Evolutionary conservation across 2,888 invertebrate genomes (phyloP).

Genomic region (Abscondita cerata): DNA sequence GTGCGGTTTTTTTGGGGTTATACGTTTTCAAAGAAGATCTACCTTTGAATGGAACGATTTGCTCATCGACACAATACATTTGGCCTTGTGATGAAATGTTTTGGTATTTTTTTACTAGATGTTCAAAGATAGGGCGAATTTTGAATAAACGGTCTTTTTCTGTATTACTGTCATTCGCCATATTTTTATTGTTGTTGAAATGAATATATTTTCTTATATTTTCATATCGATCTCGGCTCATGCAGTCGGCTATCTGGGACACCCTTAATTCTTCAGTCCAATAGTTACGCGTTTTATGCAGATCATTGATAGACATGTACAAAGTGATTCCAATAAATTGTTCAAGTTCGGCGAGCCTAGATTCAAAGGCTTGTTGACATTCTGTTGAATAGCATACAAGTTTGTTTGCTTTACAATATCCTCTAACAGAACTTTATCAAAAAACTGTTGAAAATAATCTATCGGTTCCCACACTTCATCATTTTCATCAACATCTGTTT

Average conservation of each 20-base stretch:
- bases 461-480: conserved; percentile 15
- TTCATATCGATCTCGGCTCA: conserved; percentile 14
- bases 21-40: background rate
- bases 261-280: conserved; percentile 7
- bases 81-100: conserved; percentile 9
- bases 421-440: conserved; percentile 6
- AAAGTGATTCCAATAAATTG: conserved; percentile 16
- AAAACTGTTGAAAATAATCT: conserved; percentile 17
- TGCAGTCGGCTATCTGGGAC: conserved; percentile 12
- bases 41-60: too few relatives aligned
- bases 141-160: conserved; percentile 11
- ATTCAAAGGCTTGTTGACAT: conserved; percentile 19
- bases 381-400: conserved; percentile 18
- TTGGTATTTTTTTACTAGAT: background rate
- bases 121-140: conserved; percentile 9
- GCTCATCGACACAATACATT: conserved; percentile 19
- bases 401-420: conserved; percentile 16
- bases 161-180: background rate
- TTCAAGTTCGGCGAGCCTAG: conserved; percentile 8
- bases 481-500: background rate
- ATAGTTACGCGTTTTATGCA: conserved; percentile 14
- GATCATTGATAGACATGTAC: conserved; percentile 19
- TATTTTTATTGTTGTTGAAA: conserved; percentile 18
- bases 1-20: conserved; percentile 16
- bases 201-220: conserved; percentile 17